A percentile compares a stretch with the other conserved stretches of the same genome.
These are phyloP conservation scores for Rhagologus leucostigma DNA, from an alignment of 2,113 vertebrate genomes.

Conservation along the genomic window DNA sequence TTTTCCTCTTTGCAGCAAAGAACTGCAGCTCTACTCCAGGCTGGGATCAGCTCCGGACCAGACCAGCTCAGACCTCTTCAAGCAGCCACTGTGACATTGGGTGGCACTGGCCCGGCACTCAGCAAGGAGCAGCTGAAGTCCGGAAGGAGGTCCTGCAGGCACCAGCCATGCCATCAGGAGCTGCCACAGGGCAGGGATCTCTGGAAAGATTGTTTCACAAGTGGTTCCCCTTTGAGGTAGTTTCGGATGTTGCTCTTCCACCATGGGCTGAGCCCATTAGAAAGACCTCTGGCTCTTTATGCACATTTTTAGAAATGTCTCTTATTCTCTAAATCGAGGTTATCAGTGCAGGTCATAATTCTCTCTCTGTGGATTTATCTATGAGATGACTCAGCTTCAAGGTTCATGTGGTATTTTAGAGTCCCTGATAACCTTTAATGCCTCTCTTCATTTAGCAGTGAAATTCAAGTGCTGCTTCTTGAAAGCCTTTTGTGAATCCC, in stretches of 20 bases:
- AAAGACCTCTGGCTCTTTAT: not conserved
- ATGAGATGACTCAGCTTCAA: not conserved
- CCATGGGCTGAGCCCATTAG: not conserved
- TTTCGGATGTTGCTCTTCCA: not conserved
- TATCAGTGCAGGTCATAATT: not conserved
- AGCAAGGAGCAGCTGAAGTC: not conserved
- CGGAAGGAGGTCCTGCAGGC: not conserved
- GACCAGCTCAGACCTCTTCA: not conserved
- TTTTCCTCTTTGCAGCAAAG: not conserved
- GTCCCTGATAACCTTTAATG: not conserved
- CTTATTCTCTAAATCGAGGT: not conserved
- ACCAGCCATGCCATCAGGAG: not conserved
- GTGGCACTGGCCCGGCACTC: not conserved
- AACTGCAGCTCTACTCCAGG: not conserved
- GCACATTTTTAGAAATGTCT: not conserved
- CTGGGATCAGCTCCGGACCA: not conserved
- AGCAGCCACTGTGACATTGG: not conserved
- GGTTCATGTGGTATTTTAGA: not conserved
- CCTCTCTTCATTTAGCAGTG: not conserved
- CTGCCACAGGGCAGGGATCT: not conserved
- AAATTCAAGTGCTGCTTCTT: not conserved
- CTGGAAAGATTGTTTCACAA: not conserved
- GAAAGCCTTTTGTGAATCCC: not conserved
- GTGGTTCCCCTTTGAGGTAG: not conserved
- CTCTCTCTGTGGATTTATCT: not conserved